A percentile compares a stretch with the other conserved stretches of the same genome.
Evolutionary conservation across 2,113 vertebrate species (phyloP).

Genomic region (Semicossyphus pulcher): DNA sequence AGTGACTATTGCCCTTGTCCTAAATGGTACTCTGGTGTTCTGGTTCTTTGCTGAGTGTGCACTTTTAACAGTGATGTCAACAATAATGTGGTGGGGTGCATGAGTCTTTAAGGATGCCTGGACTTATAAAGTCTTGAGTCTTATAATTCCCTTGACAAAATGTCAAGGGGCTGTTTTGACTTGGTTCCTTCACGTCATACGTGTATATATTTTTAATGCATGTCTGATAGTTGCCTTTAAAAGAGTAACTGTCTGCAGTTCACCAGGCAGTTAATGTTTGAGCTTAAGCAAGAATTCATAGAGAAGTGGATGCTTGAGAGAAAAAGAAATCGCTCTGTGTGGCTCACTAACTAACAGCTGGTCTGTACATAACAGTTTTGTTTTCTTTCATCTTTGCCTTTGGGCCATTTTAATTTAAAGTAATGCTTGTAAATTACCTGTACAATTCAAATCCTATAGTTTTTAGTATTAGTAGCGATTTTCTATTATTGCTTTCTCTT

Average conservation of each 20-base stretch:
- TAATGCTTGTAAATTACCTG: too few relatives aligned
- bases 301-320: not conserved
- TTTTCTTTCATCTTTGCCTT: not conserved
- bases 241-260: not conserved
- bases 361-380: too few relatives aligned
- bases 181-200: not conserved
- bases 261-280: not conserved
- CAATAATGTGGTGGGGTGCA: not conserved
- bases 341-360: not conserved
- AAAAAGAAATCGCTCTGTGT: not conserved
- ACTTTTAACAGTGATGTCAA: not conserved
- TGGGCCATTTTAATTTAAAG: not conserved
- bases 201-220: not conserved
- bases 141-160: not conserved
- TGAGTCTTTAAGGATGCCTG: not conserved
- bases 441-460: too few relatives aligned
- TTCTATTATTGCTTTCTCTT: too few relatives aligned
- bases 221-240: not conserved
- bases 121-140: not conserved
- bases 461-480: too few relatives aligned
- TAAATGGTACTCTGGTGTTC: not conserved
- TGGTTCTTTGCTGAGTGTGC: not conserved
- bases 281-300: not conserved
- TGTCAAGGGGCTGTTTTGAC: not conserved
- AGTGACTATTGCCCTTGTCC: not conserved